Evolutionary conservation across 1,140 invertebrate genomes (phyloP).

Genomic region (Magallana gigas): DNA sequence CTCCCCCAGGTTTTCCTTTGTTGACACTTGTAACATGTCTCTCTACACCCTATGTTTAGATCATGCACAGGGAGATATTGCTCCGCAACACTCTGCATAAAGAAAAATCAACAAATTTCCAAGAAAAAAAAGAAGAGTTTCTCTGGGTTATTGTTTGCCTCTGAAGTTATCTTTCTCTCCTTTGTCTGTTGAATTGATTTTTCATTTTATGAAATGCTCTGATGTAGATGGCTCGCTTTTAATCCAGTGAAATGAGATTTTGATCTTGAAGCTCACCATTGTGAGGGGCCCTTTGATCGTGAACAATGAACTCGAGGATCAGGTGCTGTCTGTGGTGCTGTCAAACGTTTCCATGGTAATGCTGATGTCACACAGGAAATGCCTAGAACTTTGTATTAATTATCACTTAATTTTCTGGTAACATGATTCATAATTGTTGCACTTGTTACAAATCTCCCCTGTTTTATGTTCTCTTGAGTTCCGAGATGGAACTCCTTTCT

Average conservation of each 20-base stretch:
- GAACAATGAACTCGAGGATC: neutral
- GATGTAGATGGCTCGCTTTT: neutral
- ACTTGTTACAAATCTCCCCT: too few relatives aligned
- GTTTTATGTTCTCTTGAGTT: too few relatives aligned
- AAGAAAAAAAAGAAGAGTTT: too few relatives aligned
- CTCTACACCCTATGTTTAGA: neutral
- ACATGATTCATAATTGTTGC: slow-evolving; percentile 4
- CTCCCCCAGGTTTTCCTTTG: neutral
- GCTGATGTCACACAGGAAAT: slow-evolving; percentile 17
- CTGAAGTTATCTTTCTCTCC: neutral
- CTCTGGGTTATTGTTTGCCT: too few relatives aligned
- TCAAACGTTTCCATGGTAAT: neutral
- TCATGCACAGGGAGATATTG: neutral
- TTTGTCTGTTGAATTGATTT: neutral
- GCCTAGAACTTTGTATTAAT: slow-evolving; percentile 7
- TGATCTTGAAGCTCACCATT: neutral
- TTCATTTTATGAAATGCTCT: neutral
- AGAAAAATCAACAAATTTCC: too few relatives aligned
- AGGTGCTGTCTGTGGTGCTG: neutral
- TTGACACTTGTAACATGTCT: neutral
- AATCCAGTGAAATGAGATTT: slow-evolving; percentile 21
- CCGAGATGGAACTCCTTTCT: too few relatives aligned
- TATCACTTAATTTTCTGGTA: slow-evolving; percentile 31
- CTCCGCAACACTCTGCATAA: too few relatives aligned
- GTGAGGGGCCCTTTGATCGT: neutral